Base-by-base conservation (phyloP, 2,888 invertebrate species). In the Agelastica alni region DNA sequence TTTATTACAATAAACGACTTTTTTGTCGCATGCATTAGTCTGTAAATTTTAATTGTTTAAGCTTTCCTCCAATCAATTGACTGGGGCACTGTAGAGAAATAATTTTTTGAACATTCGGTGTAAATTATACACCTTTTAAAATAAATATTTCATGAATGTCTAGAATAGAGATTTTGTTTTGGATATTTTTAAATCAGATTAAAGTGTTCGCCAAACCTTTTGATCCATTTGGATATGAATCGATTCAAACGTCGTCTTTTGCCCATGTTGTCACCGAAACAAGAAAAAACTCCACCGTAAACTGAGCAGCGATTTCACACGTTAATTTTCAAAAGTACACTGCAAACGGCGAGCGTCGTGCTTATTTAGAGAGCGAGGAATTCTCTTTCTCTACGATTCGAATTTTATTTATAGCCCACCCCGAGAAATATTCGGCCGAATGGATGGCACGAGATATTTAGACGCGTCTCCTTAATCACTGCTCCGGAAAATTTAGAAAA, bases 161-260 rank as follows among this genome's bases (percentile, higher is more conserved):
- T n/a, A n/a, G n/a, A n/a, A n/a, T n/a, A n/a, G n/a, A n/a, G n/a
- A n/a, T n/a, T n/a, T n/a, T n/a, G n/a, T n/a, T n/a, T n/a, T n/a
- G n/a, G n/a, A n/a, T n/a, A n/a, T n/a, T n/a, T n/a, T n/a, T 10
- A 12, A 47, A 28, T n/a, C 1, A 41, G 13, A 41, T 2, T 2
- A 12, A 12, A 6, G 5, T 7, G 4, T 16, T 17, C 13, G 14
- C 28, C 46, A 47, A 56, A 77, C 77, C 77, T 77, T 64, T 75
- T 77, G 51, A 77, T 75, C 77, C 77, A 77, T 66, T 75, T 75
- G 16, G 70, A 71, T 52, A 77, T 76, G 46, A 77, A 70, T 44
- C 71, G 70, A 63, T 76, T 76, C 58, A 77, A 62, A 57, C 75
- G 70, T 46, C 72, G 69, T 58, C 70, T 74, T 66, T 76, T 77